These are phyloP conservation scores for Xylocampa areola DNA, from an alignment of 2,888 invertebrate genomes.

Conservation along the genomic window DNA sequence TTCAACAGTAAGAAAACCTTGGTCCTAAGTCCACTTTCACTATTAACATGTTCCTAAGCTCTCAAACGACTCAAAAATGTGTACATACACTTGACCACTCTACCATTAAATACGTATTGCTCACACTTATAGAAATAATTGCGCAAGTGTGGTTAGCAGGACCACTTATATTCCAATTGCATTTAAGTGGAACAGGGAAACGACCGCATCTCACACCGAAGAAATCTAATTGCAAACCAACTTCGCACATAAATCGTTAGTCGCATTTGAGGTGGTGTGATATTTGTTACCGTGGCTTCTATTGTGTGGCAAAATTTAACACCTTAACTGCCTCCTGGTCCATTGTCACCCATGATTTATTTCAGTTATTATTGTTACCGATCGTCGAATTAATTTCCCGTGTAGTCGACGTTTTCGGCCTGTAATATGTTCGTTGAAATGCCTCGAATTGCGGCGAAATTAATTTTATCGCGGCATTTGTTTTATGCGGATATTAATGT, in stretches of 20 bases:
- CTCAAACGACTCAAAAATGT: too few species aligned
- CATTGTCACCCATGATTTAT: conserved; percentile 85
- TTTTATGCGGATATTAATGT: conserved; percentile 63
- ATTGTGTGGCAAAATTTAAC: conserved; percentile 81
- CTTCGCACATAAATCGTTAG: conserved; percentile 81
- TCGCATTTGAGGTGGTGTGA: conserved; percentile 62
- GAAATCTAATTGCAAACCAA: conserved; percentile 84
- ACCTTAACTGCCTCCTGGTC: conserved; percentile 76
- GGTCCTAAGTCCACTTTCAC: too few species aligned
- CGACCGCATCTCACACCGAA: conserved; percentile 50
- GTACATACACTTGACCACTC: conserved; percentile 1
- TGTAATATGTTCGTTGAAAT: conserved; percentile 73
- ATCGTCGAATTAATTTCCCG: conserved; percentile 84
- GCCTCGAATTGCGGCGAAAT: conserved; percentile 73
- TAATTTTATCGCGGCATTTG: conserved; percentile 74
- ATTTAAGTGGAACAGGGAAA: conserved; percentile 24
- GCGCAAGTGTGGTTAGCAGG: conserved; percentile 14
- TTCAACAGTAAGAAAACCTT: too few species aligned
- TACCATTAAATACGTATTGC: background rate
- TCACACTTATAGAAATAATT: conserved; percentile 12
- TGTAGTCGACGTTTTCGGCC: conserved; percentile 70
- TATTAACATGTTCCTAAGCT: too few species aligned
- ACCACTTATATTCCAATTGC: conserved; percentile 23
- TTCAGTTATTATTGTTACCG: conserved; percentile 82
- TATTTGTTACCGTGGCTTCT: conserved; percentile 71